Percentiles rank a stretch among this genome's conserved stretches.
Conservation (phyloP, 2,113 vertebrate genomes). For the Reinhardtius hippoglossoides region DNA sequence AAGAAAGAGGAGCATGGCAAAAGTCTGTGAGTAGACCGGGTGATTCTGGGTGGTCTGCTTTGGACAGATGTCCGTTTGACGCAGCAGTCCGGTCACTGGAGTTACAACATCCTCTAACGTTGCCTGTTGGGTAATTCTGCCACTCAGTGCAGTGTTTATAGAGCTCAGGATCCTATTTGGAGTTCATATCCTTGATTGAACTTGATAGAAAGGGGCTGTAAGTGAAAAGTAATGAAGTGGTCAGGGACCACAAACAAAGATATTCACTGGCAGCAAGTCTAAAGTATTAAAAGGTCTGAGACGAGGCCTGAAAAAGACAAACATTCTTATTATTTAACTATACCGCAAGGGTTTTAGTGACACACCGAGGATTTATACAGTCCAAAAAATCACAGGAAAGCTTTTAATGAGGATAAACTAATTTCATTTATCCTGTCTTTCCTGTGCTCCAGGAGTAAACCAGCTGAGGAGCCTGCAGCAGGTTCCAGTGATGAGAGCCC, state of each 20-base stretch:
- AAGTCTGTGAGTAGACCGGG: not conserved
- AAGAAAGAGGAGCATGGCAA: slow-evolving; percentile 44
- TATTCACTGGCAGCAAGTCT: slow-evolving; percentile 29
- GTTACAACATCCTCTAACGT: slow-evolving; percentile 53
- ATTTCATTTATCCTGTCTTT: not conserved
- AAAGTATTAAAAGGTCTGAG: slow-evolving; percentile 10
- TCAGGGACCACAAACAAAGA: slow-evolving; percentile 61
- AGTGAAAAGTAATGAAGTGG: slow-evolving; percentile 37
- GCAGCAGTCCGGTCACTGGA: slow-evolving; percentile 27
- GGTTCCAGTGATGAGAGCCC: slow-evolving; percentile 34
- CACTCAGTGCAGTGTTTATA: slow-evolving; percentile 54
- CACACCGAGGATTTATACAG: not conserved
- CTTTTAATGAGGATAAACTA: slow-evolving; percentile 7
- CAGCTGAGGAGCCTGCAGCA: slow-evolving; percentile 25
- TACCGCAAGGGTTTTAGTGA: slow-evolving; percentile 12
- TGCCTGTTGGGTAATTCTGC: slow-evolving; percentile 58
- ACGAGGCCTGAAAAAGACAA: not conserved
- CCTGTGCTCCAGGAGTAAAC: slow-evolving; percentile 44
- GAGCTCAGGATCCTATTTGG: slow-evolving; percentile 27
- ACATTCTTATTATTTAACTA: slow-evolving; percentile 1
- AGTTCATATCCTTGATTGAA: slow-evolving; percentile 47
- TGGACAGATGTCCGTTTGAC: slow-evolving; percentile 56
- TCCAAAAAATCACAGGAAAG: not conserved
- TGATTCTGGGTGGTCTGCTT: slow-evolving; percentile 68
- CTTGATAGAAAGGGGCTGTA: slow-evolving; percentile 29